These are phyloP conservation scores for Chorisops tibialis DNA, from an alignment of 2,888 invertebrate species.

Conservation along the genomic window DNA sequence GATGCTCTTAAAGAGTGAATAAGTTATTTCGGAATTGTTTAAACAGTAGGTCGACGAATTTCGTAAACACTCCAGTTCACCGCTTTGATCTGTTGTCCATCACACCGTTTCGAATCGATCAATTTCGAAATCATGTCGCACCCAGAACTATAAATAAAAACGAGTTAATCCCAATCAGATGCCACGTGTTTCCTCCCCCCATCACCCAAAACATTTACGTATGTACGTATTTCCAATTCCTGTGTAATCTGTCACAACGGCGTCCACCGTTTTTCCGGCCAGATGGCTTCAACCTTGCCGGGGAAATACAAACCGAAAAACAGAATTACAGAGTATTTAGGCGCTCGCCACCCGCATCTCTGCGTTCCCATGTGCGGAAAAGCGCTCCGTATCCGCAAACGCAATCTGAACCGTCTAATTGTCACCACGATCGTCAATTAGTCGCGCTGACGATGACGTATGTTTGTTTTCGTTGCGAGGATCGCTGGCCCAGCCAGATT, in stretches of 20 bases:
- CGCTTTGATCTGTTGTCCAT: slow-evolving; percentile 20
- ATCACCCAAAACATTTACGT: slow-evolving; percentile 6
- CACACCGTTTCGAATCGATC: slow-evolving; percentile 17
- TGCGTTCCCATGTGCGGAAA: neutral
- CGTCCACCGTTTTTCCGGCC: slow-evolving; percentile 24
- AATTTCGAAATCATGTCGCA: slow-evolving; percentile 15
- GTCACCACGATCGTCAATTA: slow-evolving; percentile 32
- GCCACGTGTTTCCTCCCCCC: slow-evolving; percentile 17
- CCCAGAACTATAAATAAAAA: slow-evolving; percentile 10
- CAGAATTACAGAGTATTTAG: slow-evolving; percentile 11
- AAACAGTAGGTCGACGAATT: slow-evolving; percentile 11
- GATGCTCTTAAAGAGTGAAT: no score
- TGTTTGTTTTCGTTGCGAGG: slow-evolving; percentile 16
- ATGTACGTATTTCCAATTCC: no score
- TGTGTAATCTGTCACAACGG: slow-evolving; percentile 24
- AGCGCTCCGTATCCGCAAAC: neutral
- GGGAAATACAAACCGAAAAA: no score
- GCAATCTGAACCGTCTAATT: slow-evolving; percentile 11
- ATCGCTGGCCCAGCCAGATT: neutral
- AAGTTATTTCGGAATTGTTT: slow-evolving; percentile 9
- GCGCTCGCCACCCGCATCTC: neutral
- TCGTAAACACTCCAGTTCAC: slow-evolving; percentile 18
- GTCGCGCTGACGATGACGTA: slow-evolving; percentile 18
- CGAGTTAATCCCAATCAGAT: neutral
- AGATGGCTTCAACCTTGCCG: slow-evolving; percentile 17